A percentile compares a stretch with the other conserved stretches of the same genome.
Conservation (phyloP, 2,113 vertebrate species). For the Onychostruthus taczanowskii region DNA sequence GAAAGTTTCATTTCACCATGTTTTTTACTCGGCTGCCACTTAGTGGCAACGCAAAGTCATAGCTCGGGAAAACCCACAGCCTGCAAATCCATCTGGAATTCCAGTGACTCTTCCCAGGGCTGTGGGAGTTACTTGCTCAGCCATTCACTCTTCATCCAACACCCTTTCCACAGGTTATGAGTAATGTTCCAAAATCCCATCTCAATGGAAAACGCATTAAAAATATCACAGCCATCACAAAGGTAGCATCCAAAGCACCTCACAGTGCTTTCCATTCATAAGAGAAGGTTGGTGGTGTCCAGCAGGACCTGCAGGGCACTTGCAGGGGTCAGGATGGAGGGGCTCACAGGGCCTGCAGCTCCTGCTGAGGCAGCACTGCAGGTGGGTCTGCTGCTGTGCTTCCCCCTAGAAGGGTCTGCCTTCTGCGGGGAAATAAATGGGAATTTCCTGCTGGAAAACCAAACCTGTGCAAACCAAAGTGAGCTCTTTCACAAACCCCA, state of each 20-base stretch:
- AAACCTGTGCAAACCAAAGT: fast-evolving
- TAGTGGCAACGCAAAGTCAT: slow-evolving; percentile 61
- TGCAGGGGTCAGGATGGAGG: background rate
- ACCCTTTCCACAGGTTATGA: background rate
- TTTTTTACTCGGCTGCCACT: slow-evolving; percentile 77
- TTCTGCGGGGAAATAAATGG: background rate
- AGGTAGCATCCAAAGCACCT: background rate
- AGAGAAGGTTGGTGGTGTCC: background rate
- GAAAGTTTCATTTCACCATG: slow-evolving; percentile 24
- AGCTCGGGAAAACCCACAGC: background rate
- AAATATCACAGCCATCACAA: background rate
- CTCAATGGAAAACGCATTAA: background rate
- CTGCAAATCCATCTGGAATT: background rate
- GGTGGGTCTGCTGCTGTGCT: background rate
- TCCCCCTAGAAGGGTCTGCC: background rate
- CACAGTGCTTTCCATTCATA: fast-evolving
- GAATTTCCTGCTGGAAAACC: background rate
- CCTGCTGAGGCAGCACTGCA: fast-evolving
- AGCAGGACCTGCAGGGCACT: background rate
- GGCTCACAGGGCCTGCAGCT: background rate
- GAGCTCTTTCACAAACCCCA: background rate
- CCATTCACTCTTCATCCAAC: background rate
- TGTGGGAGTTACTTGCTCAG: background rate
- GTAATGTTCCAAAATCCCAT: background rate
- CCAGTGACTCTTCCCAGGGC: background rate